Conservation (phyloP, 2,888 invertebrate species). For the Temnothorax rugatulus region DNA sequence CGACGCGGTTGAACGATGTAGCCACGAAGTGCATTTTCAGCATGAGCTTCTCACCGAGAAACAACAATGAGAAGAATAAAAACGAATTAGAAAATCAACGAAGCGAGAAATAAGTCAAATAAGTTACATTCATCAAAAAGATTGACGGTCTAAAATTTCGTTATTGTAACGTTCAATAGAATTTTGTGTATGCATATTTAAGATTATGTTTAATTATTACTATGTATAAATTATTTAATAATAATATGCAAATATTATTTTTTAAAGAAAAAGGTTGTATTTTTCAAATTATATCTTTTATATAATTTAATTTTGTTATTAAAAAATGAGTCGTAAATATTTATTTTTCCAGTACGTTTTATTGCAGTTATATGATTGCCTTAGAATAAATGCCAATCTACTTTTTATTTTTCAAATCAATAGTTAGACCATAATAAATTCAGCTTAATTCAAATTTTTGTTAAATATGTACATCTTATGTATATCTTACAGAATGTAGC, state of each 20-base stretch:
- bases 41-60: not conserved
- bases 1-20: constrained; percentile 21
- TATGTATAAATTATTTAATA: not conserved
- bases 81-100: not conserved
- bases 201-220: not conserved
- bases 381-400: not conserved
- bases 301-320: not conserved
- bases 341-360: not conserved
- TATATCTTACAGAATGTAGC: not conserved
- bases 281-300: not conserved
- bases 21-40: not conserved
- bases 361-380: not conserved
- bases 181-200: not conserved
- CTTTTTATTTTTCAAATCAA: not conserved
- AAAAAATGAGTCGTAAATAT: not conserved
- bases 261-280: not conserved
- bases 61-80: not conserved
- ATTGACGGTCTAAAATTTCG: not conserved
- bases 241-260: not conserved
- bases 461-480: too few species aligned
- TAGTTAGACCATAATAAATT: not conserved
- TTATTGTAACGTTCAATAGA: not conserved
- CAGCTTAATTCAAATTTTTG: not conserved
- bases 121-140: not conserved
- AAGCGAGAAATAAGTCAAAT: not conserved